Percentiles rank a stretch among this genome's conserved stretches.
Conservation (phyloP, 2,888 invertebrate genomes). For the Clostera curtula region DNA sequence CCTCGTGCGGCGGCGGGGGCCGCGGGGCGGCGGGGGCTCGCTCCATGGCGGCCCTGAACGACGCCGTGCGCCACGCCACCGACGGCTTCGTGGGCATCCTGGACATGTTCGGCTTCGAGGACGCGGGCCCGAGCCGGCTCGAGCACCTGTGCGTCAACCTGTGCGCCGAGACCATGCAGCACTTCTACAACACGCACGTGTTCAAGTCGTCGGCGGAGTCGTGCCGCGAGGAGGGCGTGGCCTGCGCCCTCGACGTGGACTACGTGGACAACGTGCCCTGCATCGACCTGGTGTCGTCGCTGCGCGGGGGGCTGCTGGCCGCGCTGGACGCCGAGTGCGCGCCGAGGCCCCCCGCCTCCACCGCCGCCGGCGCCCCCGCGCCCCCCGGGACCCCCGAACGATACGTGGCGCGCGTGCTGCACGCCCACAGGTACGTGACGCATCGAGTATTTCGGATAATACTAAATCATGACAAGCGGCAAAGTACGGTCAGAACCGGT, state of each 20-base stretch:
- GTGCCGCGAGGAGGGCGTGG: constrained; percentile 93
- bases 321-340: constrained; percentile 95
- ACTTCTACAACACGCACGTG: constrained; percentile 97
- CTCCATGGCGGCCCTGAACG: constrained; percentile 93
- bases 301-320: constrained; percentile 92
- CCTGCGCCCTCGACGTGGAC: constrained; percentile 91
- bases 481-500: too few species aligned
- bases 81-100: constrained; percentile 96
- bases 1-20: constrained; percentile 81
- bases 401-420: constrained; percentile 50
- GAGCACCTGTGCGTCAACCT: constrained; percentile 96
- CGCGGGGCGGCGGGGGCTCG: constrained; percentile 84
- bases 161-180: constrained; percentile 98
- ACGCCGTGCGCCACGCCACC: constrained; percentile 93
- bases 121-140: constrained; percentile 90
- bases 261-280: constrained; percentile 97
- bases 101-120: constrained; percentile 98
- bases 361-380: too few species aligned
- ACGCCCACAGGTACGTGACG: constrained; percentile 46
- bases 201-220: constrained; percentile 96
- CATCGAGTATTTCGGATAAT: too few species aligned
- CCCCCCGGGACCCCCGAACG: constrained; percentile 80
- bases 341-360: too few species aligned
- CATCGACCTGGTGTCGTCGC: constrained; percentile 94
- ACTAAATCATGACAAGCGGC: too few species aligned